Evolutionary conservation across 2,113 vertebrate species (phyloP).

Genomic region (Chascanopsetta lugubris): DNA sequence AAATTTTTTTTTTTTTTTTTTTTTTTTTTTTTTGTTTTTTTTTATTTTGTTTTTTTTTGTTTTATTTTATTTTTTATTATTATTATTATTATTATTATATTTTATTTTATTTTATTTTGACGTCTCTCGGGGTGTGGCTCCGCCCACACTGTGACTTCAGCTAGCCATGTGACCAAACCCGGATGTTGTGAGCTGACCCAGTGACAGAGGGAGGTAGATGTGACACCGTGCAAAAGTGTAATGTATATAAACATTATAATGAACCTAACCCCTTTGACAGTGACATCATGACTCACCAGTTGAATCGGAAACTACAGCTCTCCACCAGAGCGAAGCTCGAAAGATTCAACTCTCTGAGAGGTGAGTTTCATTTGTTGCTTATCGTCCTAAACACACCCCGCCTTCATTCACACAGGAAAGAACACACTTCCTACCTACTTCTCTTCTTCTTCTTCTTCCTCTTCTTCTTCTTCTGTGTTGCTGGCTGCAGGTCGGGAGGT

Average conservation of each 20-base stretch:
- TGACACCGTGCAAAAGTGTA: too few species aligned
- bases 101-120: not conserved
- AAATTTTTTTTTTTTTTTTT: too few species aligned
- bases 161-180: constrained; percentile 32
- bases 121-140: too few species aligned
- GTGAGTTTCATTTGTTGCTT: constrained; percentile 50
- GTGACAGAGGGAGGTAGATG: not conserved
- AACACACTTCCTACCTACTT: not conserved
- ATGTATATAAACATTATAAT: not conserved
- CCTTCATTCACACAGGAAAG: too few species aligned
- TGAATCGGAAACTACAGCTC: constrained; percentile 45
- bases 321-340: constrained; percentile 79
- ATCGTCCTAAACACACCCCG: too few species aligned
- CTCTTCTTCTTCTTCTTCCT: not conserved
- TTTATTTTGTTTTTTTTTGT: too few species aligned
- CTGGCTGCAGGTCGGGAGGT: constrained; percentile 75
- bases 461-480: not conserved
- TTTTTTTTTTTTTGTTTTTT: too few species aligned
- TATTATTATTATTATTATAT: not conserved
- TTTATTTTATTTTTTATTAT: not conserved
- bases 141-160: not conserved
- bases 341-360: constrained; percentile 73
- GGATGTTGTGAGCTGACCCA: constrained; percentile 20
- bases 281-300: constrained; percentile 55
- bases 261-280: not conserved